These are phyloP conservation scores for Pyrochroa serraticornis DNA, from an alignment of 2,888 invertebrate species.

Conservation along the genomic window DNA sequence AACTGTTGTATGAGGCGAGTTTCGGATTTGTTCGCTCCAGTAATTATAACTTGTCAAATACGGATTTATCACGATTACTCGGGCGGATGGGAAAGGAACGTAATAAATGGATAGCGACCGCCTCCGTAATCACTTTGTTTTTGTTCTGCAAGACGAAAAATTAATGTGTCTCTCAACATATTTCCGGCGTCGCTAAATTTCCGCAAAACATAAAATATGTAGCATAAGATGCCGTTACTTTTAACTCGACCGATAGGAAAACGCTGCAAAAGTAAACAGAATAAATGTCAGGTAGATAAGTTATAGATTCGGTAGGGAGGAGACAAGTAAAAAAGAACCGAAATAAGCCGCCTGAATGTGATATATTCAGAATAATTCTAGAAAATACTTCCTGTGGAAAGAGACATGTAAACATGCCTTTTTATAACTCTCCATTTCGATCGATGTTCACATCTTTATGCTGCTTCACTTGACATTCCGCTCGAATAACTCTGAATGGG, in stretches of 20 bases:
- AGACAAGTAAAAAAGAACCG: conserved; percentile 11
- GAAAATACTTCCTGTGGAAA: conserved; percentile 32
- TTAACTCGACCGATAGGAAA: conserved; percentile 15
- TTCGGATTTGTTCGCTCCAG: not conserved
- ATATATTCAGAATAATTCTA: conserved; percentile 39
- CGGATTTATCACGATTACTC: conserved; percentile 6
- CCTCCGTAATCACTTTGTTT: conserved; percentile 3
- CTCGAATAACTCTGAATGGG: conserved; percentile 30
- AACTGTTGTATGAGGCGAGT: conserved; percentile 4
- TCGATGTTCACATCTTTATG: conserved; percentile 37
- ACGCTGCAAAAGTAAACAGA: conserved; percentile 22
- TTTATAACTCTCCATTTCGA: conserved; percentile 34
- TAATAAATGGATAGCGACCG: not conserved
- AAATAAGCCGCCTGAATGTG: conserved; percentile 29
- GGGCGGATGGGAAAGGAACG: conserved; percentile 4
- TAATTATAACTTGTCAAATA: conserved; percentile 8
- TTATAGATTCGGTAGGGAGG: conserved; percentile 21
- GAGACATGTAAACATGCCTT: conserved; percentile 39
- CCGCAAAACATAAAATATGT: conserved; percentile 12
- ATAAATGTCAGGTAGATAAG: conserved; percentile 29
- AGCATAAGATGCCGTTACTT: conserved; percentile 7
- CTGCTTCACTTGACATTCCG: conserved; percentile 36
- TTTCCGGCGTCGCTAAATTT: conserved; percentile 11
- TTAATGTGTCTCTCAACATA: conserved; percentile 7
- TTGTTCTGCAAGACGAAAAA: not conserved